Percentiles rank a stretch among this genome's conserved stretches.
phyloP scores from a whole-genome alignment of 2,113 vertebrate genomes.

The Dasyurus viverrinus region DNA sequence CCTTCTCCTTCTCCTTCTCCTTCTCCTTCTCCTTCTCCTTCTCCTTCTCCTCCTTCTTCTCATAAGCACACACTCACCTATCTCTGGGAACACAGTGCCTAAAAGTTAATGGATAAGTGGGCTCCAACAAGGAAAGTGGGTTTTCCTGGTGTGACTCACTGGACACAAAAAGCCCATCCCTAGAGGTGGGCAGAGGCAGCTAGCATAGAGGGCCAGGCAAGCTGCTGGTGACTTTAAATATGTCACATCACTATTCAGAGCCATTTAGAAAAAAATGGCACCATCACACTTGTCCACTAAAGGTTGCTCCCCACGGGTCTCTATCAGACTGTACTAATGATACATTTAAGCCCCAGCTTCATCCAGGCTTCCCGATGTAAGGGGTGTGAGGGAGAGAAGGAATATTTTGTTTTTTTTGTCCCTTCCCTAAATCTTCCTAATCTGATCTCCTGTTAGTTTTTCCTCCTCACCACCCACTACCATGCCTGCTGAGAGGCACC shows the following conservation, averaged over 20 bases:
- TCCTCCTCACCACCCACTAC: conserved; percentile 31
- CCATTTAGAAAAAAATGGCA: neutral
- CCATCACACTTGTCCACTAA: neutral
- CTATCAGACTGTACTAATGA: neutral
- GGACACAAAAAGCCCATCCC: neutral
- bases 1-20: neutral
- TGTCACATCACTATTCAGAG: neutral
- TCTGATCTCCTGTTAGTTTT: neutral
- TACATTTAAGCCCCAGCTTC: neutral
- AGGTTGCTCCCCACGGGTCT: neutral
- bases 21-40: neutral
- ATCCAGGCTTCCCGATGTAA: too few relatives aligned
- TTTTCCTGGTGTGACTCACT: neutral
- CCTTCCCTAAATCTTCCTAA: conserved; percentile 7
- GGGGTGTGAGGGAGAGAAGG: neutral
- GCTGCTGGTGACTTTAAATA: neutral
- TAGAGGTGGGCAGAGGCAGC: neutral
- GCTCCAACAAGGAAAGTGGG: neutral
- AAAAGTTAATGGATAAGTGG: neutral
- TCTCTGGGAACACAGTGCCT: neutral
- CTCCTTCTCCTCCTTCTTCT: too few relatives aligned
- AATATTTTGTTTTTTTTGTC: fast-evolving
- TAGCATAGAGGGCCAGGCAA: neutral
- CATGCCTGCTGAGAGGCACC: conserved; percentile 42
- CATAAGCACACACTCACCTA: neutral